These are phyloP conservation scores for Tuberolachnus salignus DNA, from an alignment of 2,888 invertebrate species.

Conservation along the genomic window DNA sequence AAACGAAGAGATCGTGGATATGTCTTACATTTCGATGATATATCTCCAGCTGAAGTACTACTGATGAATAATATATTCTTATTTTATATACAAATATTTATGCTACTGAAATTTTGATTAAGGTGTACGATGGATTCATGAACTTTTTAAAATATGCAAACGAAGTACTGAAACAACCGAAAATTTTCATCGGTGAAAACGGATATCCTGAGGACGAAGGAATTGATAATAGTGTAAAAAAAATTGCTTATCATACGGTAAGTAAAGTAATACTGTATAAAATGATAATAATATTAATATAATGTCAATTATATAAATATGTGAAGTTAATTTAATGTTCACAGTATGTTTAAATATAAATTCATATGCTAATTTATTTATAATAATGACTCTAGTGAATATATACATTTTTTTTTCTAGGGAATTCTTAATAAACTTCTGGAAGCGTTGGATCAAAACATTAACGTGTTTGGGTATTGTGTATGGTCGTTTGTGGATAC, in stretches of 20 bases:
- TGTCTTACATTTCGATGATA: background rate
- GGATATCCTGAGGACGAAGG: background rate
- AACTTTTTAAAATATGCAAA: background rate
- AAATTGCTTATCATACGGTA: background rate
- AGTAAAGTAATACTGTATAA: background rate
- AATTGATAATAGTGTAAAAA: background rate
- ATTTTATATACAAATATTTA: too few species aligned
- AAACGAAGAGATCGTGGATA: slow-evolving; percentile 3
- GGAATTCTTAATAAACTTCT: background rate
- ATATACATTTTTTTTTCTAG: too few species aligned
- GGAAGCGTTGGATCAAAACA: background rate
- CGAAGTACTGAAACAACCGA: background rate
- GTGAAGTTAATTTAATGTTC: background rate
- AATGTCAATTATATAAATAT: too few species aligned
- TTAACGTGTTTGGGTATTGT: slow-evolving; percentile 2
- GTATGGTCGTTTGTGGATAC: slow-evolving; percentile 7
- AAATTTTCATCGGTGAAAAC: background rate
- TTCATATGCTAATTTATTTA: too few species aligned
- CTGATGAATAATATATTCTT: background rate
- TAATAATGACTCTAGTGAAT: too few species aligned
- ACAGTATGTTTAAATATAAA: background rate
- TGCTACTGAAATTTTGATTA: too few species aligned
- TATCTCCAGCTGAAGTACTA: background rate
- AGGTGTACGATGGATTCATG: slow-evolving; percentile 6
- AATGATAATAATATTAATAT: too few species aligned